phyloP scores from a whole-genome alignment of 2,888 invertebrate genomes.

The Xestia ashworthii region DNA sequence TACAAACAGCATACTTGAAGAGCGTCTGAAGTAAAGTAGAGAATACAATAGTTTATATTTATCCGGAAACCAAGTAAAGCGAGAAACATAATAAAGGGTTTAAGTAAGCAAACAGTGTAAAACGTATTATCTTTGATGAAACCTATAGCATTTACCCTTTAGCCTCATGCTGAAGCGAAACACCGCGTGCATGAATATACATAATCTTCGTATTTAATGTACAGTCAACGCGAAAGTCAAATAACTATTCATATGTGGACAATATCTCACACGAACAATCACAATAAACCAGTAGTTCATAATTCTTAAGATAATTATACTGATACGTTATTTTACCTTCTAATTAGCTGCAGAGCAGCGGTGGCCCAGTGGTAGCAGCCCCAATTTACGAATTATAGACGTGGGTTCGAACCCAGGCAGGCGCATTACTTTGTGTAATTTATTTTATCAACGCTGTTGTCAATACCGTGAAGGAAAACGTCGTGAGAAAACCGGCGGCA shows the following conservation, averaged over 20 bases:
- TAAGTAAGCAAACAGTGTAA: neutral
- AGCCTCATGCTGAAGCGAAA: neutral
- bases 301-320: neutral
- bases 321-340: too few species aligned
- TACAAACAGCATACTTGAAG: neutral
- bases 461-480: too few species aligned
- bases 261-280: neutral
- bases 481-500: too few species aligned
- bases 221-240: constrained; percentile 8
- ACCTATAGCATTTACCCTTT: neutral
- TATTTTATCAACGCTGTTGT: too few species aligned
- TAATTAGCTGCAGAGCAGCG: neutral
- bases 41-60: neutral
- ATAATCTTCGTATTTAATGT: constrained; percentile 21
- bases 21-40: neutral
- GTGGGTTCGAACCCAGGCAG: too few species aligned
- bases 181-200: constrained; percentile 13
- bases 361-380: too few species aligned
- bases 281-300: neutral
- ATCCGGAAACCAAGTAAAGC: neutral
- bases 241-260: neutral
- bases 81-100: neutral
- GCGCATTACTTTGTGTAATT: too few species aligned
- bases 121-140: constrained; percentile 7
- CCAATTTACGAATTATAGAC: too few species aligned